phyloP scores from a whole-genome alignment of 2,888 invertebrate species.

The Argynnis bischoffii region DNA sequence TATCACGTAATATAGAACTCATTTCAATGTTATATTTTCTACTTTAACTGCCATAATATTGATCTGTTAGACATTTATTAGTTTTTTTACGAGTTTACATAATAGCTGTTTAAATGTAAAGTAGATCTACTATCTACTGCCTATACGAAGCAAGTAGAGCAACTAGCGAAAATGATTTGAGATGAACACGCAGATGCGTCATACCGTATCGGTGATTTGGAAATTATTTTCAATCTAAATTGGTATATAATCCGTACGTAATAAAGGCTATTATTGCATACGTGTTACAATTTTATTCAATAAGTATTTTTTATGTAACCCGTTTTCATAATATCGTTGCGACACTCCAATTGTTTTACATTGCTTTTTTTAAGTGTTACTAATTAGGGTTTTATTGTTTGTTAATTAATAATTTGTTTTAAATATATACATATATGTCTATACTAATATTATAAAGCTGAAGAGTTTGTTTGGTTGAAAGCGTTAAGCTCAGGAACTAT shows the following conservation, averaged over 20 bases:
- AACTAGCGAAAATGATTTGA: constrained; percentile 40
- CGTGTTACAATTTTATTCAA: background rate
- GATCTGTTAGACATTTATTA: constrained; percentile 9
- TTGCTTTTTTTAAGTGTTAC: background rate
- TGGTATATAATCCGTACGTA: background rate
- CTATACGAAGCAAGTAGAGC: constrained; percentile 36
- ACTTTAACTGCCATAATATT: background rate
- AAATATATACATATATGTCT: no score
- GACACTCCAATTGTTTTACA: constrained; percentile 13
- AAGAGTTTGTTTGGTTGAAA: no score
- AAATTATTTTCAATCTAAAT: constrained; percentile 6
- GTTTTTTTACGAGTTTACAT: constrained; percentile 10
- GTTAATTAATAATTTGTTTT: background rate
- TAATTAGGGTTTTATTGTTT: background rate
- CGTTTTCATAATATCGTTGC: constrained; percentile 26
- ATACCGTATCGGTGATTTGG: constrained; percentile 26
- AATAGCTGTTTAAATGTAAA: constrained; percentile 17
- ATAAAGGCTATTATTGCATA: background rate
- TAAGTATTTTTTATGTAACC: constrained; percentile 13
- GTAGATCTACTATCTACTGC: constrained; percentile 24
- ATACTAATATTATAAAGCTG: no score
- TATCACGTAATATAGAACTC: background rate
- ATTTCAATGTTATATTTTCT: constrained; percentile 1
- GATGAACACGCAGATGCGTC: constrained; percentile 40
- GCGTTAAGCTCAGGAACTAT: no score